phyloP scores from a whole-genome alignment of 1,140 invertebrate genomes.

The Monochamus saltuarius region DNA sequence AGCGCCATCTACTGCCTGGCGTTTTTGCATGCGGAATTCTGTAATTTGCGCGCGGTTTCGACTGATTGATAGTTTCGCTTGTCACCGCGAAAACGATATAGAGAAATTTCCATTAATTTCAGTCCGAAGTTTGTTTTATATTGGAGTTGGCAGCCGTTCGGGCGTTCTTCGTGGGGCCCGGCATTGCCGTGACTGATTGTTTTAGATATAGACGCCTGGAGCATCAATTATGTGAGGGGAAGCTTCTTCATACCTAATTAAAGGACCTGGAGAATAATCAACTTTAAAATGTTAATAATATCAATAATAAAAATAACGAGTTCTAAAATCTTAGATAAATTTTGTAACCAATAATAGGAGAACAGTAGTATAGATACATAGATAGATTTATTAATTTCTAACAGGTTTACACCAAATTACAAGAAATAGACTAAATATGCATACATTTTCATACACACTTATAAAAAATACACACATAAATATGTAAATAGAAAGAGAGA shows the following conservation, averaged over 20 bases:
- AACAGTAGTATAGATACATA: too few species aligned
- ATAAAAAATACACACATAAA: too few species aligned
- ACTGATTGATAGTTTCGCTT: constrained; percentile 48
- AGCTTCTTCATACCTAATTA: background rate
- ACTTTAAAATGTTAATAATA: background rate
- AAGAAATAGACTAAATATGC: too few species aligned
- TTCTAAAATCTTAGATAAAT: too few species aligned
- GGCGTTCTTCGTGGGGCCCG: constrained; percentile 3
- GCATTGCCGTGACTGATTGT: constrained; percentile 21
- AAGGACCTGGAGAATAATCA: background rate
- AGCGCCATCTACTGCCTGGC: background rate
- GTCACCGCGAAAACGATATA: constrained; percentile 46
- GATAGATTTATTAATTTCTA: too few species aligned
- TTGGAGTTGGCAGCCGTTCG: constrained; percentile 10
- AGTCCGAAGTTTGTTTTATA: constrained; percentile 32
- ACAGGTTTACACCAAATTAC: too few species aligned
- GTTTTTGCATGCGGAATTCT: constrained; percentile 43
- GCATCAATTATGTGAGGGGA: too few species aligned
- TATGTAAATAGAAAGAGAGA: too few species aligned
- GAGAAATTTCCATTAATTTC: constrained; percentile 48
- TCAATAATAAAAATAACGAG: constrained; percentile 26
- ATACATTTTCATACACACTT: too few species aligned
- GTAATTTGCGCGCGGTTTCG: constrained; percentile 43
- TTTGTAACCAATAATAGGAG: too few species aligned
- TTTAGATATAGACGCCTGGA: constrained; percentile 1